Conservation (phyloP, 1,140 invertebrate species). For the Nilaparvata lugens region DNA sequence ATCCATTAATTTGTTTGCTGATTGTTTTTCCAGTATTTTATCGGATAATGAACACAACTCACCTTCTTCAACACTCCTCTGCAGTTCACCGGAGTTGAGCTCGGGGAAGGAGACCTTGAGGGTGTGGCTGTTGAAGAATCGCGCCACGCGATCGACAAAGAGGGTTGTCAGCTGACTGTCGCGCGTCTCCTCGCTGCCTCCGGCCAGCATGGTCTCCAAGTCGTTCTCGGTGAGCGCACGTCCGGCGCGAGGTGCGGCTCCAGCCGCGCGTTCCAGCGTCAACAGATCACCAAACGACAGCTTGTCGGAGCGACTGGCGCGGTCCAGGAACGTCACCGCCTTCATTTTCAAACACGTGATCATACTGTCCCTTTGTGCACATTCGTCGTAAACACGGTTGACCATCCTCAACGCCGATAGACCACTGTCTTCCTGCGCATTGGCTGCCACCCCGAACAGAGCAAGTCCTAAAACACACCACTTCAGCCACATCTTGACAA, state of each 20-base stretch:
- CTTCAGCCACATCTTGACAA: not conserved
- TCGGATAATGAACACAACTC: constrained; percentile 30
- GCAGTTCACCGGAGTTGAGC: constrained; percentile 52
- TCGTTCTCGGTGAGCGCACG: constrained; percentile 46
- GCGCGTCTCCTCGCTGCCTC: constrained; percentile 45
- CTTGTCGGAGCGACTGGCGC: constrained; percentile 28
- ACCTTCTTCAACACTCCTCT: constrained; percentile 64
- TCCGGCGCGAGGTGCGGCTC: constrained; percentile 44
- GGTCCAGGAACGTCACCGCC: constrained; percentile 58
- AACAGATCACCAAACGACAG: constrained; percentile 41
- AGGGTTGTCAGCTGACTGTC: constrained; percentile 56
- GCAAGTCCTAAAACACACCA: constrained; percentile 13
- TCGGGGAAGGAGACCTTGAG: constrained; percentile 65
- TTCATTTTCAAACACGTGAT: constrained; percentile 67
- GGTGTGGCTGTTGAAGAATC: constrained; percentile 61
- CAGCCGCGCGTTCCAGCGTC: constrained; percentile 51
- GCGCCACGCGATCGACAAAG: constrained; percentile 56
- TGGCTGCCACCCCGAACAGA: constrained; percentile 17
- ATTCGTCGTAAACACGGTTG: constrained; percentile 61
- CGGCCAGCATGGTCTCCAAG: constrained; percentile 51
- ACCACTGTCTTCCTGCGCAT: not conserved
- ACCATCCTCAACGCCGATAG: constrained; percentile 23
- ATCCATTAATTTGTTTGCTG: not conserved
- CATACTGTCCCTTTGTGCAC: constrained; percentile 41
- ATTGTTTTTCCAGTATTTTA: not conserved